Base-by-base conservation (phyloP, 2,888 invertebrate species). In the Spodoptera picta region DNA sequence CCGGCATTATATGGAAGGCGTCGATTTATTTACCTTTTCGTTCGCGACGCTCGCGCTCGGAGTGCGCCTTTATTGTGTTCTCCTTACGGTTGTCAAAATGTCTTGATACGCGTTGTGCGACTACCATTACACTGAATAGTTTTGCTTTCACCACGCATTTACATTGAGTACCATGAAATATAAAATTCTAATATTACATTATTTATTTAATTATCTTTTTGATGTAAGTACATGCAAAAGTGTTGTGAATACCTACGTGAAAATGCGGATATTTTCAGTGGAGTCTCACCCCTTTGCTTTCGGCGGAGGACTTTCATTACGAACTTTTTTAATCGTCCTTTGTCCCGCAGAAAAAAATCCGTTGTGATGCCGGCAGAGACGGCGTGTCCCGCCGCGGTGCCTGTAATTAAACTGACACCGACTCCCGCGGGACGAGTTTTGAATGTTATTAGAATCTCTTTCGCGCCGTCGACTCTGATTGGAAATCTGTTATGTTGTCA, bases 401-500 rank as follows among this genome's bases (percentile, higher is more conserved):
- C 84, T 86, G 93, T 94, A 94, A 94, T 94, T 94, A 94, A 93
- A 92, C 92, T 90, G 93, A 92, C 92, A 91, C 90, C 88, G 87
- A 85, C 87, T 91, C 92, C 83, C 82, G 87, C 79, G 90, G 90
- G 91, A 93, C 90, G 90, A 90, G 92, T 93, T 93, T 93, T 94
- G 92, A 92, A 93, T 93, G 92, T 93, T 93, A 93, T 94, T 94
- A 93, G 93, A 92, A 93, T 92, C 91, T 91, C 92, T 93, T 93
- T 91, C 92, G 89, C 90, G 82, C 87, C 90, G 90, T 85, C 90
- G 89, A 87, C 85, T 91, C 90, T 92, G 92, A 93, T 94, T 92
- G 92, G 90, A 90, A 92, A 90, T 89, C 84, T 86, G 85, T 87
- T 87, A 85, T 85, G 85, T 87, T 84, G 83, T 82, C 82, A 84